Percentiles rank a stretch among this genome's conserved stretches.
Conservation (phyloP, 2,888 invertebrate species). For the Standfussiana lucernea region DNA sequence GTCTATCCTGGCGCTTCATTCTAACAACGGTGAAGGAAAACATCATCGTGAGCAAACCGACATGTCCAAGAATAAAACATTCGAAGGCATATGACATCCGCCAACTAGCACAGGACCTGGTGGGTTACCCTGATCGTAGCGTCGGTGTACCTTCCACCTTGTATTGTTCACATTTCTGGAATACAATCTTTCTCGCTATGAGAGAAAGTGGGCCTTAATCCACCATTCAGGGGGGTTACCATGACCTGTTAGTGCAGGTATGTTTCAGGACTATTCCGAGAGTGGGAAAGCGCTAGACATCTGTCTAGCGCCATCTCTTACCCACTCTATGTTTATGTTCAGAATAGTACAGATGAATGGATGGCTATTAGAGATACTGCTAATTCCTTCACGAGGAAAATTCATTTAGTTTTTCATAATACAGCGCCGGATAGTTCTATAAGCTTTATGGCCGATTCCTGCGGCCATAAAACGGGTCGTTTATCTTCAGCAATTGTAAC, state of each 20-base stretch:
- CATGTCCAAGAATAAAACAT: neutral
- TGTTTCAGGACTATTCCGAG: no score
- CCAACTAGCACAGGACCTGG: neutral
- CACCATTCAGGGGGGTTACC: no score
- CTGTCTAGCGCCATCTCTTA: no score
- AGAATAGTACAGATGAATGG: neutral
- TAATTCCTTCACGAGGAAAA: neutral
- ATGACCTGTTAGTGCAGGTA: no score
- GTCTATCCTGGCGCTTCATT: no score
- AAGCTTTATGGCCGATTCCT: neutral
- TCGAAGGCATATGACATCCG: neutral
- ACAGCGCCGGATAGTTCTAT: neutral
- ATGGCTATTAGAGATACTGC: neutral
- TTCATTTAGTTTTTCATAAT: neutral
- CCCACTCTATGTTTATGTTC: no score
- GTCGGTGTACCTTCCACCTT: no score
- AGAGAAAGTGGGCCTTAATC: no score
- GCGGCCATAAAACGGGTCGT: neutral
- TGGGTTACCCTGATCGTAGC: no score
- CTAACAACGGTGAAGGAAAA: neutral
- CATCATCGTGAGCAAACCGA: neutral
- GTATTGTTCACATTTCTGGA: no score
- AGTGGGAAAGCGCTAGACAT: no score
- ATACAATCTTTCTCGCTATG: no score
- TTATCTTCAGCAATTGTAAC: conserved; percentile 7